Percentiles rank a stretch among this genome's conserved stretches.
Conservation (phyloP, 2,797 vertebrate genomes). For the Kryptolebias ocellatus region DNA sequence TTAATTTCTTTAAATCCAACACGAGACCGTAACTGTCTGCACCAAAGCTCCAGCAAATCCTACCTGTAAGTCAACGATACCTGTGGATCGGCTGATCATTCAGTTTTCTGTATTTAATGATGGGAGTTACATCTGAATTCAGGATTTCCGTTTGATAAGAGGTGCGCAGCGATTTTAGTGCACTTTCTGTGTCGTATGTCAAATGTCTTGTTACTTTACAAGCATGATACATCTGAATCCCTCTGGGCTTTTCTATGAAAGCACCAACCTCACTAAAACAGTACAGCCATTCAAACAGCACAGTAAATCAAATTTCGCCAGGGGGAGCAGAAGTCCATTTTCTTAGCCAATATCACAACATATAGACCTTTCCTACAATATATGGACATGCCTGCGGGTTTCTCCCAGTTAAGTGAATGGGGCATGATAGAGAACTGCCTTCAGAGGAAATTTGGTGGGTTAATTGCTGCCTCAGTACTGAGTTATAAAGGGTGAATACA, state of each 20-base stretch:
- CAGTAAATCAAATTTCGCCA: constrained; percentile 72
- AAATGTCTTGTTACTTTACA: constrained; percentile 57
- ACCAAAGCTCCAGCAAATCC: constrained; percentile 8
- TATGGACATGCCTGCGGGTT: constrained; percentile 56
- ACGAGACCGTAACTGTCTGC: neutral
- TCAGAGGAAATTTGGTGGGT: constrained; percentile 35
- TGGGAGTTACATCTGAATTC: constrained; percentile 8
- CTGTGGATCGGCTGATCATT: constrained; percentile 1
- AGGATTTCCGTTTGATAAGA: constrained; percentile 5
- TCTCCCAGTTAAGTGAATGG: constrained; percentile 51
- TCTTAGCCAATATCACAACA: constrained; percentile 50
- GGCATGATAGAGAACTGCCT: constrained; percentile 32
- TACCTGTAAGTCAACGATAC: neutral
- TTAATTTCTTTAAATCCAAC: constrained; percentile 1
- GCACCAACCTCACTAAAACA: constrained; percentile 55
- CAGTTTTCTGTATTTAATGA: neutral
- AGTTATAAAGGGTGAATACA: constrained; percentile 30
- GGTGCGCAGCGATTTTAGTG: constrained; percentile 13
- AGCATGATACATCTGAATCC: constrained; percentile 51
- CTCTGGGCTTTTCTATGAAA: constrained; percentile 54
- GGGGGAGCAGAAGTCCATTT: constrained; percentile 58
- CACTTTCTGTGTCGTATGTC: constrained; percentile 29
- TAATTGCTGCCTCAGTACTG: constrained; percentile 40
- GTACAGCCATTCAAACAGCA: constrained; percentile 66
- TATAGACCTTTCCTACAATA: constrained; percentile 56